Conservation (phyloP, 2,888 invertebrate genomes). For the Tetranychus piercei region DNA sequence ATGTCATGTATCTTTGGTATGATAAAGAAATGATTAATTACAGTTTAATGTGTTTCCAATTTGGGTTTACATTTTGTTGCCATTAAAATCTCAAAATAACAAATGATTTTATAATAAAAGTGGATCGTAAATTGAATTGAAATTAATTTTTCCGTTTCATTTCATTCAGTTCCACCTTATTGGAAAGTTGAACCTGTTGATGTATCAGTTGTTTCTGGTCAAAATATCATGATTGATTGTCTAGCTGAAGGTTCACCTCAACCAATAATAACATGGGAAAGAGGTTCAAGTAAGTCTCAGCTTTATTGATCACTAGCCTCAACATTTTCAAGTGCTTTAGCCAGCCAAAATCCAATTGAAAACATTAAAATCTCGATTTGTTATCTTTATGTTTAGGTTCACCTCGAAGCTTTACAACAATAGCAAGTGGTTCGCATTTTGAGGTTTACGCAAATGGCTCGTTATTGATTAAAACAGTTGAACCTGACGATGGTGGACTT, state of each 20-base stretch:
- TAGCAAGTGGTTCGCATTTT: constrained; percentile 26
- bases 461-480: constrained; percentile 24
- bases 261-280: constrained; percentile 27
- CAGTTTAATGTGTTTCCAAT: too few species aligned
- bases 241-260: constrained; percentile 27
- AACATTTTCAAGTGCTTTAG: too few species aligned
- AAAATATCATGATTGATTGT: constrained; percentile 25
- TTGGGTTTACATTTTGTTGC: too few species aligned
- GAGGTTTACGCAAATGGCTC: constrained; percentile 28
- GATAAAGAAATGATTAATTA: too few species aligned
- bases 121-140: not conserved
- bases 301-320: not conserved
- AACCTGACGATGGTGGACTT: constrained; percentile 25
- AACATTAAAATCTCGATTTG: not conserved
- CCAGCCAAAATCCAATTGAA: not conserved
- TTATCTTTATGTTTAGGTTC: not conserved
- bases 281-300: constrained; percentile 15
- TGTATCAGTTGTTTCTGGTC: constrained; percentile 28
- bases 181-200: constrained; percentile 29
- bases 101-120: not conserved
- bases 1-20: too few species aligned
- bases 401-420: constrained; percentile 26
- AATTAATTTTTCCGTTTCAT: not conserved
- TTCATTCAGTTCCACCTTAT: constrained; percentile 27
- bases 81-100: too few species aligned